A percentile compares a stretch with the other conserved stretches of the same genome.
Evolutionary conservation across 2,113 vertebrate genomes (phyloP).

Genomic region (Plecturocebus donacophilus): DNA sequence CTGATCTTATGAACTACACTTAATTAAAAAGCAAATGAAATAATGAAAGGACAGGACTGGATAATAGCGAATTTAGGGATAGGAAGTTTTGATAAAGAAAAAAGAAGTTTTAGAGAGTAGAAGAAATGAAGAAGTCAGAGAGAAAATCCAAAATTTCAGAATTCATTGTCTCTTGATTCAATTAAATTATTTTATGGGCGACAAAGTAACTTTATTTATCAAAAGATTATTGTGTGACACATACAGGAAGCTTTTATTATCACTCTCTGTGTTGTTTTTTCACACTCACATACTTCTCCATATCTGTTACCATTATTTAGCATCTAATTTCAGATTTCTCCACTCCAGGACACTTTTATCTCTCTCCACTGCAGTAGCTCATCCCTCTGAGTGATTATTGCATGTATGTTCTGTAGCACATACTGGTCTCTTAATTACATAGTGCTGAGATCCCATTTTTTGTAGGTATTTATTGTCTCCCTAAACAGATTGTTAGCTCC

Average conservation of each 20-base stretch:
- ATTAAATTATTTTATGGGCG: not conserved
- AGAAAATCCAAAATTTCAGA: not conserved
- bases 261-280: not conserved
- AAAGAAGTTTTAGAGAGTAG: not conserved
- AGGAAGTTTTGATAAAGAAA: not conserved
- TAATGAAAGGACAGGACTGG: not conserved
- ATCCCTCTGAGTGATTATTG: not conserved
- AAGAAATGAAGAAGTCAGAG: not conserved
- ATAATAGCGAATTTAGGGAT: not conserved
- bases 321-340: not conserved
- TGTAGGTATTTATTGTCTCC: not conserved
- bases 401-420: not conserved
- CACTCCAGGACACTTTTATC: not conserved
- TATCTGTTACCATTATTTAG: not conserved
- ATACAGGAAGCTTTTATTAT: not conserved
- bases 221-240: not conserved
- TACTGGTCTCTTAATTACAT: not conserved
- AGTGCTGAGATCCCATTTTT: not conserved
- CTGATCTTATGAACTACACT: not conserved
- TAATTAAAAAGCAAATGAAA: not conserved
- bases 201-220: slow-evolving; percentile 3
- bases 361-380: not conserved
- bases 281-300: not conserved
- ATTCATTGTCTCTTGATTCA: not conserved
- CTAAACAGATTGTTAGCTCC: not conserved